Evolutionary conservation across 2,888 invertebrate genomes (phyloP), one percentile per base, ranked within the genome.

Genomic region (Diplazon laetatorius): DNA sequence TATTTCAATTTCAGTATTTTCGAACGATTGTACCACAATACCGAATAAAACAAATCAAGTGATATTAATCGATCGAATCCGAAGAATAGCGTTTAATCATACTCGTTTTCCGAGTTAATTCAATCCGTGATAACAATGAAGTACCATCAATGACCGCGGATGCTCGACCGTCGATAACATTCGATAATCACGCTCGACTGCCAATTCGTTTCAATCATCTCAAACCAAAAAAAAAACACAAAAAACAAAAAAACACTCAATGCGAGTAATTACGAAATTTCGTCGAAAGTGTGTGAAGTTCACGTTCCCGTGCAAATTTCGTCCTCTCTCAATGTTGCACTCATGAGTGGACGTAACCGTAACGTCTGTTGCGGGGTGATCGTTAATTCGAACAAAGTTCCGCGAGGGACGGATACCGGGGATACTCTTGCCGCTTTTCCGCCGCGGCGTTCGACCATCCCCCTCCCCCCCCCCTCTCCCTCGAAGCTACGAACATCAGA

Each of bases 301-400:
- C 68, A 16, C 69, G 46, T 39, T 39, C 39, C 22, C n/a, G 30
- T 8, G 18, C n/a, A n/a, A n/a, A n/a, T n/a, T n/a, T n/a, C n/a
- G 65, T 55, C 60, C 35, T 35, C 48, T 12, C 14, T 50, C 22
- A 20, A 18, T 18, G 22, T 50, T 18, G 39, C 59, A 65, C 50
- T 74, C 63, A 73, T 20, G 68, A 69, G 50, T 18, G 72, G 59
- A 70, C 73, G 52, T 55, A 42, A n/a, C 50, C 18, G 37, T 30
- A 71, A 44, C 52, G 50, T 73, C 48, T 68, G 39, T 22, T 65
- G 48, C 52, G 52, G n/a, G 42, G 59, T 52, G 65, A 70, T 78
- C 74, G 70, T 78, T 78, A 74, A 78, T 78, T 69, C 70, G 65
- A 39, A 44, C 50, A 52, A 60, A 70, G 73, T 78, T 78, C 62